Base-by-base conservation (phyloP, 2,113 vertebrate genomes). In the Pseudorasbora parva region DNA sequence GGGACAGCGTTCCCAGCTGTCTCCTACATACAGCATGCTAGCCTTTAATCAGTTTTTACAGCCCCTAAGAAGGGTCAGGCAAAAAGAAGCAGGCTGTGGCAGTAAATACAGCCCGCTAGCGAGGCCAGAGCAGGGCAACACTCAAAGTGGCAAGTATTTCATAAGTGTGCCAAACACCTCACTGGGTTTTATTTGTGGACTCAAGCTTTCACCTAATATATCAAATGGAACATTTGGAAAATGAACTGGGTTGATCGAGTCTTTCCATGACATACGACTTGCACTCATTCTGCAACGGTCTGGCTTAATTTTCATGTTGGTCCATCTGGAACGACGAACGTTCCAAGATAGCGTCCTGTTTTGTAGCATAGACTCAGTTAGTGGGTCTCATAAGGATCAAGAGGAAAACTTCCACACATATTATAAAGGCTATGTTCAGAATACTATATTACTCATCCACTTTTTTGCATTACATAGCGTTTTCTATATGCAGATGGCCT, bases 41-140 rank as follows among this genome's bases (percentile, higher is more conserved):
- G 60, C 60, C 60, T 83, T 71, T 47, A 77, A 87, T 87, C 82
- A 57, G 72, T 84, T 76, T 64, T 37, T 76, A 59, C 49, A 62
- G 68, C 60, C 59, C 56, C 72, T 69, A 74, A n/a, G 37, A 64
- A 81, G 62, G 72, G 68, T 62, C 47, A 62, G 41, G 51, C n/a
- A 27, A 59, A 45, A 64, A 59, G 51, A 23, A 45, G 49, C 47
- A 76, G 68, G 71, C 60, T 59, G 41, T 68, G 51, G 15, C 57
- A 76, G 51, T 81, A 71, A 71, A 62, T 57, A 45, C 15, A 77
- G 51, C 45, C 59, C 12, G 4, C 8, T 21, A 51, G 37, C 12
- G 64, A 72, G 69, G 59, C 81, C 78, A 33, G 56, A 66, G 66
- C n/a, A 45, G n/a, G 25, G 79, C 19, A 21, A n/a, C 25, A 6